Conservation (phyloP, 2,888 invertebrate genomes). For the Bombyx huttoni region DNA sequence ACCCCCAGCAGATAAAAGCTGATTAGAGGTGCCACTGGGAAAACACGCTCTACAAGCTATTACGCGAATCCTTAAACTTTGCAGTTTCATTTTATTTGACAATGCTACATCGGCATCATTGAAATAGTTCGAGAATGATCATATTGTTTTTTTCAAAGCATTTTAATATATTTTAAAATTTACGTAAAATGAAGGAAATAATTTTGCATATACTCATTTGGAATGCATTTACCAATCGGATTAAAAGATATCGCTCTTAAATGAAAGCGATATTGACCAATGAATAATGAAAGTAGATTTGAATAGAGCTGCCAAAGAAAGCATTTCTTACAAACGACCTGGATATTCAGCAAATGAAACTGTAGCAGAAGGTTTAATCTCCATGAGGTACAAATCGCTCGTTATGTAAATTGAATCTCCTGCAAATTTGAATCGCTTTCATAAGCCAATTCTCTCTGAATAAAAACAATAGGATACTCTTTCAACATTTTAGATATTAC, state of each 20-base stretch:
- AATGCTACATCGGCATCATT: no score
- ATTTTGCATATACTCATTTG: not conserved
- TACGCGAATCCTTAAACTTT: no score
- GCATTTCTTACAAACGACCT: constrained; percentile 28
- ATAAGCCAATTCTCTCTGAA: constrained; percentile 60
- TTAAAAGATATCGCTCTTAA: not conserved
- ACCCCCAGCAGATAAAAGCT: no score
- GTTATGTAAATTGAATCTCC: constrained; percentile 69
- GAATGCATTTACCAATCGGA: not conserved
- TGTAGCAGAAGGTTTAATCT: constrained; percentile 46
- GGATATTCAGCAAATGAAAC: constrained; percentile 38
- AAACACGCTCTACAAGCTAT: no score
- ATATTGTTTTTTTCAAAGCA: no score
- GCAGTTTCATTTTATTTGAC: no score
- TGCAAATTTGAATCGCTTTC: constrained; percentile 65
- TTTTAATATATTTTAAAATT: no score
- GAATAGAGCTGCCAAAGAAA: constrained; percentile 23
- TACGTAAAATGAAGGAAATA: no score
- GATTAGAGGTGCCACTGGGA: no score
- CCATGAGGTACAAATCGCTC: constrained; percentile 63
- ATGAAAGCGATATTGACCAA: not conserved
- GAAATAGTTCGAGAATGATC: no score
- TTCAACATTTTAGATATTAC: constrained; percentile 39
- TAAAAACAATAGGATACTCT: constrained; percentile 58
- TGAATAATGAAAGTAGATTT: constrained; percentile 8